Evolutionary conservation across 1,140 invertebrate genomes (phyloP), one percentile per base, ranked within the genome.

Genomic region (Diorhabda sublineata): DNA sequence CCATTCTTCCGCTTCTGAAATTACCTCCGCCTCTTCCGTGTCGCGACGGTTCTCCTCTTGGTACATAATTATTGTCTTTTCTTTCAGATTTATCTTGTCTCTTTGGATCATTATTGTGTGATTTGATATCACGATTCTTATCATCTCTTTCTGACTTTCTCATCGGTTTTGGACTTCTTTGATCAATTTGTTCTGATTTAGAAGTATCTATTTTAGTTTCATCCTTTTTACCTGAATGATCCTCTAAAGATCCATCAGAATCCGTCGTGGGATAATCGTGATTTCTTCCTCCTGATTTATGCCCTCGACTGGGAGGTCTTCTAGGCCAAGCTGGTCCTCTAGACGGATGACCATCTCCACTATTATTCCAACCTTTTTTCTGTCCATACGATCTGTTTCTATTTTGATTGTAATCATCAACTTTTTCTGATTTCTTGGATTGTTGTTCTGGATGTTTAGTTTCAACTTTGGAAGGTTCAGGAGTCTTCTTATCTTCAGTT

Each of bases 11-110:
- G 3, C 85, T 78, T 57, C 88, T 89, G 67, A 89, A 88, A 58
- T 89, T 84, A 58, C 90, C 90, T 9, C 83, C 87, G 65, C 90
- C 90, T 58, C 91, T 84, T 43, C 91, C 92, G 45, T 90, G 87
- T 65, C 91, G 83, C 3, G 92, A 94, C 0, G 92, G 92, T 78
- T 94, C 92, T 3, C 92, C 92, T 9, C 91, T 86, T 0, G 92
- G 92, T 7, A 91, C 88, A 82, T 93, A 93, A 63, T 63, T 60
- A 68, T 45, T 59, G 4, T 71, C 72, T 67, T 60, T 73, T 58
- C 87, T 87, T 71, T 87, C 85, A 3, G 83, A 80, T 69, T 77
- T 83, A 2, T 81, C 79, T 56, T 69, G 81, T 75, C 83, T 84
- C 3, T 82, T 80, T 42, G 83, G 83, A 8, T 78, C 74, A 58